Conservation (phyloP, 2,113 vertebrate species). For the Eretmodus cyanostictus region DNA sequence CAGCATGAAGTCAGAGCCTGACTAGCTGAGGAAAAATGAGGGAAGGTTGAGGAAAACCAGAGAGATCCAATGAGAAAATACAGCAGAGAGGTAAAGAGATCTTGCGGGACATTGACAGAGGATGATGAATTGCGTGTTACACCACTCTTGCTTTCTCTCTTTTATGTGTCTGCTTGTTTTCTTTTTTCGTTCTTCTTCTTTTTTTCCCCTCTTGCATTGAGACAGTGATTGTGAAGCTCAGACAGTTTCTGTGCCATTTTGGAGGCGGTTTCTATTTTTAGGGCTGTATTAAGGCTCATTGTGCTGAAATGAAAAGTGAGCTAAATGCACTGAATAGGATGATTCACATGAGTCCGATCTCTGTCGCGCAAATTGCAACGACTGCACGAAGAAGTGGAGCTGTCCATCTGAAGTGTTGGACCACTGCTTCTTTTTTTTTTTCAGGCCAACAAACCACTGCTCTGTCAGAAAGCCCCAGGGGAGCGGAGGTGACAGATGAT, state of each 20-base stretch:
- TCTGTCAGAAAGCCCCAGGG: constrained; percentile 6
- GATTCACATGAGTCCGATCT: neutral
- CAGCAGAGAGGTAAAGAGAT: neutral
- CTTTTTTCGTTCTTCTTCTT: neutral
- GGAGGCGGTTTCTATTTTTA: constrained; percentile 40
- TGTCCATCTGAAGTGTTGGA: neutral
- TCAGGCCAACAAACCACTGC: neutral
- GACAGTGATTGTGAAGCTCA: constrained; percentile 8
- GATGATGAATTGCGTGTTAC: neutral
- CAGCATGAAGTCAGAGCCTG: neutral
- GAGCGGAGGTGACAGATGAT: constrained; percentile 45
- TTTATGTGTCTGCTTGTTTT: neutral
- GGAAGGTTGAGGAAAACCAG: neutral
- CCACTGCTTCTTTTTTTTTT: neutral
- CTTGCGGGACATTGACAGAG: neutral
- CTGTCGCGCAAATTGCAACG: neutral
- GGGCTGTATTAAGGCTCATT: constrained; percentile 22
- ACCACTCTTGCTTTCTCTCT: neutral
- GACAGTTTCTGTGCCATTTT: constrained; percentile 18
- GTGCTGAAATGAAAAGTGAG: constrained; percentile 31
- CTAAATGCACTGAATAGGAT: constrained; percentile 21
- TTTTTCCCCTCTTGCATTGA: neutral
- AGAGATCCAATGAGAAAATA: neutral
- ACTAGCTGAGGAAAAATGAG: neutral
- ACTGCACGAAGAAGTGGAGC: neutral